Evolutionary conservation across 2,888 invertebrate species (phyloP), one percentile per base, ranked within the genome.

Genomic region (Leptarthrus brevirostris): DNA sequence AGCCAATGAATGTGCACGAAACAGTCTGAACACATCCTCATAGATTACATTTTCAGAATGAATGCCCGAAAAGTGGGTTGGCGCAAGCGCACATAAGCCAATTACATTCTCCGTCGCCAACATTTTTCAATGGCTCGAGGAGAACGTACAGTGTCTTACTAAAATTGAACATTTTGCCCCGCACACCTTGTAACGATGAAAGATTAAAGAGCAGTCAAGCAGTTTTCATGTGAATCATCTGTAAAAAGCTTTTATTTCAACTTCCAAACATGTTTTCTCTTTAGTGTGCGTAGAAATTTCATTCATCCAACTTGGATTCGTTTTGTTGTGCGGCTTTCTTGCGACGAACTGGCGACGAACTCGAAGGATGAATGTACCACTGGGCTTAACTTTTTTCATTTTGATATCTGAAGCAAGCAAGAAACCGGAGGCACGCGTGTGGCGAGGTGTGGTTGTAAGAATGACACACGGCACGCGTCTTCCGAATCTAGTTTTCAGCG

Each of bases 81-180:
- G 85, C 84, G 84, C 84, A 84, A 79, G 84, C 84, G 84, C 84
- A 83, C 77, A 79, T 76, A 79, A 79, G 77, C 83, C 84, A 84
- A 84, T 84, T 83, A 83, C 80, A 81, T 80, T 71, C 36, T 22
- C 53, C 54, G 53, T 16, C 54, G 53, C 54, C 22, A 54, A 24
- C 14, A 44, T 44, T 40, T 40, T 71, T 71, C 54, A 54, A 54
- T 14, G 14, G 26, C 4, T n/a, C 24, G 10, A 71, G 54, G 56
- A 54, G 36, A 71, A 22, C 3, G n/a, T 54, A 54, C 71, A 53
- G 54, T 71, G 54, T 22, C 53, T 54, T 71, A 71, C 70, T 36
- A 54, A 69, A 69, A 34, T 47, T 16, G 6, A 26, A 40, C 12
- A 1, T 1, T 47, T 52, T 16, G 6, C 12, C 12, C 8, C 16